Conservation (phyloP, 2,113 vertebrate species). For the Macroglossus sobrinus region DNA sequence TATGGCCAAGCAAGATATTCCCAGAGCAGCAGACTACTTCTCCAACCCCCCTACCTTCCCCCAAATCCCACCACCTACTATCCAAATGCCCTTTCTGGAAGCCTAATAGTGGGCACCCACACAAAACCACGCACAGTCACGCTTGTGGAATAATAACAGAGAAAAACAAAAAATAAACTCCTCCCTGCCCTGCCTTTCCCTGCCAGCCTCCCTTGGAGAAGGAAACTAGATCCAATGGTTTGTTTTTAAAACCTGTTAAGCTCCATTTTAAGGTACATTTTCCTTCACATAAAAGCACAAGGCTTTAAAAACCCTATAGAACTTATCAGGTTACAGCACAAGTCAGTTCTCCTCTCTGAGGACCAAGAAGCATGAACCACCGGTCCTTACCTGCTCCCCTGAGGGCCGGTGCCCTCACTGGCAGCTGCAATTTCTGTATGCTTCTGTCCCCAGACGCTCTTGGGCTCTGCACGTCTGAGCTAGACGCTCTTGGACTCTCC, state of each 20-base stretch:
- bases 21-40: background rate
- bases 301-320: background rate
- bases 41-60: background rate
- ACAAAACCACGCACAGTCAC: background rate
- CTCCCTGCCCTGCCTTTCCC: background rate
- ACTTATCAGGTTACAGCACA: background rate
- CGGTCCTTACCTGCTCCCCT: slow-evolving; percentile 54
- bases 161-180: background rate
- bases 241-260: background rate
- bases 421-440: slow-evolving; percentile 40
- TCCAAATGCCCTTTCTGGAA: background rate
- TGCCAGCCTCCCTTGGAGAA: background rate
- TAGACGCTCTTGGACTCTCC: background rate
- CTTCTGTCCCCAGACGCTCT: slow-evolving; percentile 21
- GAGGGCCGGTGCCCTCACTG: background rate
- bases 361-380: background rate
- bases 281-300: background rate
- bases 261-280: background rate
- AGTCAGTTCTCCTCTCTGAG: background rate
- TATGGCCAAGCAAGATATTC: background rate
- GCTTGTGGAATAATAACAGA: background rate
- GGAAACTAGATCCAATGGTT: background rate
- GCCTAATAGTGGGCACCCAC: rapidly evolving
- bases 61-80: too few species aligned
- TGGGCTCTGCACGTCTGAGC: slow-evolving; percentile 46